Conservation (phyloP, 2,797 vertebrate genomes). For the Sarcoramphus papa region DNA sequence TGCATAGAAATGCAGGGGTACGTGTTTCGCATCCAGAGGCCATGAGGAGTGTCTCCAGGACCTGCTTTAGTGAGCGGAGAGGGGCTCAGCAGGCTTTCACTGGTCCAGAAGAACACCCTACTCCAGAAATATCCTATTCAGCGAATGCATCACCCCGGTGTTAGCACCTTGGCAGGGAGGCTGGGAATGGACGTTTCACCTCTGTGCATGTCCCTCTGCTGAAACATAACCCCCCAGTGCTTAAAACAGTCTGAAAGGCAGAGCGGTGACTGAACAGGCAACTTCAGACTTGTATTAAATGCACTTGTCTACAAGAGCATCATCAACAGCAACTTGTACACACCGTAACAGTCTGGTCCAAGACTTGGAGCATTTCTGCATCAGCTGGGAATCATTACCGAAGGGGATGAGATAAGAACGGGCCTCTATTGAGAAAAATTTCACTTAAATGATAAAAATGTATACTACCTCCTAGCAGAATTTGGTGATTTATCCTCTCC, state of each 20-base stretch:
- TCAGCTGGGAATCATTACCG: not conserved
- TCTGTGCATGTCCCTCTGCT: not conserved
- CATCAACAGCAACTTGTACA: not conserved
- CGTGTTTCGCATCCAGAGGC: fast-evolving
- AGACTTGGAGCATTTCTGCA: not conserved
- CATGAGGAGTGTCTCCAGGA: not conserved
- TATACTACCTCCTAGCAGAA: not conserved
- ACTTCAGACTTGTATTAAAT: constrained; percentile 3
- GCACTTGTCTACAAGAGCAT: not conserved
- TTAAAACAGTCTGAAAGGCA: not conserved
- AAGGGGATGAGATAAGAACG: not conserved
- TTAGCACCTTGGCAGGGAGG: not conserved
- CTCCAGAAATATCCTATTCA: not conserved
- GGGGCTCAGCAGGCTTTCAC: not conserved
- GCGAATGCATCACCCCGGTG: not conserved
- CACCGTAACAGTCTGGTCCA: not conserved
- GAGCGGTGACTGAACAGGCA: not conserved
- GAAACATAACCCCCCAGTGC: not conserved
- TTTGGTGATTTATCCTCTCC: not conserved
- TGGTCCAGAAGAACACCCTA: not conserved
- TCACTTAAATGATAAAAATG: not conserved
- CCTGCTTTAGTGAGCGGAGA: not conserved
- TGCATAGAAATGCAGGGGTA: fast-evolving
- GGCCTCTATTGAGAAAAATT: not conserved
- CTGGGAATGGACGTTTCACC: not conserved